These are phyloP conservation scores for Uropetala carovei DNA, from an alignment of 2,888 invertebrate genomes.

Conservation along the genomic window DNA sequence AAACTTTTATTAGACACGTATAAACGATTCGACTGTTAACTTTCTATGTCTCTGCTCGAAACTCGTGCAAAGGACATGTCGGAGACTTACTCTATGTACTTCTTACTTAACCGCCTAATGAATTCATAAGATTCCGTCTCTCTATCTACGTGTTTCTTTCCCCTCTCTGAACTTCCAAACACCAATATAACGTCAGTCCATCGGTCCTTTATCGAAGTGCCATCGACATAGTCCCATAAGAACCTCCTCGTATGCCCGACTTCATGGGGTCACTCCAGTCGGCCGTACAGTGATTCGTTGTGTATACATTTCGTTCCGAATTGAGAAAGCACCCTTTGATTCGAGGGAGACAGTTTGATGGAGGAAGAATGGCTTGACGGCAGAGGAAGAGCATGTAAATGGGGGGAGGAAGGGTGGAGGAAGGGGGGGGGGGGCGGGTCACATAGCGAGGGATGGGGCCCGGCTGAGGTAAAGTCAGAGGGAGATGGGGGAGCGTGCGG, in stretches of 20 bases:
- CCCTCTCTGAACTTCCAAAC: not conserved
- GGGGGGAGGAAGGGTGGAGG: not conserved
- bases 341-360: slow-evolving; percentile 28
- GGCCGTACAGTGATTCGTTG: slow-evolving; percentile 2
- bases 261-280: slow-evolving; percentile 20
- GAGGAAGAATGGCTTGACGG: not conserved
- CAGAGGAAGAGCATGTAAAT: slow-evolving; percentile 26
- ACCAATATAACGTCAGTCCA: not conserved
- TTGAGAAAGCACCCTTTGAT: slow-evolving; percentile 28
- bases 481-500: not conserved
- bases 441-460: not conserved
- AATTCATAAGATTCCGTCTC: not conserved
- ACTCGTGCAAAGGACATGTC: too few relatives aligned
- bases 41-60: too few relatives aligned
- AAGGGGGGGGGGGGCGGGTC: not conserved
- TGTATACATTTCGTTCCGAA: slow-evolving; percentile 20
- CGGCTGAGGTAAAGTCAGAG: not conserved
- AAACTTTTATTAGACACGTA: too few relatives aligned
- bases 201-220: not conserved
- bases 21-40: too few relatives aligned
- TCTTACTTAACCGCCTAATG: not conserved
- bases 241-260: slow-evolving; percentile 2
- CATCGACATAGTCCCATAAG: not conserved
- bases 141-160: not conserved
- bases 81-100: not conserved